Evolutionary conservation across 2,797 vertebrate genomes (phyloP).

Genomic region (Onychomys arenicola): DNA sequence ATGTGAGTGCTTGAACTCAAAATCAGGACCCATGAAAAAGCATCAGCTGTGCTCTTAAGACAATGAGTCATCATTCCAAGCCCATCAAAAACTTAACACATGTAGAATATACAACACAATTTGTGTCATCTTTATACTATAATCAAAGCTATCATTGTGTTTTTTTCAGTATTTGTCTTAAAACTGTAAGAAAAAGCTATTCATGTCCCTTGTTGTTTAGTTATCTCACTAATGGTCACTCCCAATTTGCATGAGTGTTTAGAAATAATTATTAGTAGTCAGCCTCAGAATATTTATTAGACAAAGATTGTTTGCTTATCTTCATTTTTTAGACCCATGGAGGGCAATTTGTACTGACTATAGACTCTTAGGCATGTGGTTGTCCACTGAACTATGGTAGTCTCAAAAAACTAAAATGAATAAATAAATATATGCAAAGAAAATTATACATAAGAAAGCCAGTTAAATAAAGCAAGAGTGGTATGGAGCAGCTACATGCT

Average conservation of each 20-base stretch:
- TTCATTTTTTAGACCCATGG: not conserved
- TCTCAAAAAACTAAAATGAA: not conserved
- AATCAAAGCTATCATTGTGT: not conserved
- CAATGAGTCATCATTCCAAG: not conserved
- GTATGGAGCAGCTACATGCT: not conserved
- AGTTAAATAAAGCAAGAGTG: not conserved
- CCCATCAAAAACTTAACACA: slow-evolving; percentile 2
- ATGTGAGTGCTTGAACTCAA: not conserved
- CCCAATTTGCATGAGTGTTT: not conserved
- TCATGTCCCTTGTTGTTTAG: not conserved
- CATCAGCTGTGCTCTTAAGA: not conserved
- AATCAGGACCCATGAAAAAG: not conserved
- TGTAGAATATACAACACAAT: not conserved
- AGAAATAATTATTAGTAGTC: not conserved
- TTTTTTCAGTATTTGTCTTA: not conserved
- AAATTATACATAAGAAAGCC: not conserved
- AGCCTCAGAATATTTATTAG: not conserved
- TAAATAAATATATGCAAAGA: not conserved
- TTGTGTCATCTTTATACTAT: not conserved
- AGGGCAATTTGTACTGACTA: not conserved
- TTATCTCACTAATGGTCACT: not conserved
- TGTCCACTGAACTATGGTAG: not conserved
- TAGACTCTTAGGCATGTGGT: not conserved
- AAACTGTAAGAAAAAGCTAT: not conserved
- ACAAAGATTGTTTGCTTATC: not conserved